Conservation (phyloP, 2,888 invertebrate species). For the Athrips mouffetella region DNA sequence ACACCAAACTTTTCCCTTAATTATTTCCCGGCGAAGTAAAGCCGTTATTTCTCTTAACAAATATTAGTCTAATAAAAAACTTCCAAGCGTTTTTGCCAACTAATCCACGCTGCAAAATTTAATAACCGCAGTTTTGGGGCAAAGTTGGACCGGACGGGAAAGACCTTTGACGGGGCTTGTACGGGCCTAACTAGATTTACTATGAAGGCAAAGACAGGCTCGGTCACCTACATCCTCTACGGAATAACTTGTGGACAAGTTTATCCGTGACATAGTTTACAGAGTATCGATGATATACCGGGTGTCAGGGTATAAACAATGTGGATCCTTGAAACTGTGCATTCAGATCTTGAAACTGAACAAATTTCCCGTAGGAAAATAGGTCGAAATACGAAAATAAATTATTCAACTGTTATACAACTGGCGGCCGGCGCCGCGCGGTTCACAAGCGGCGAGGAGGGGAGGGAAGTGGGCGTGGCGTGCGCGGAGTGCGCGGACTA, state of each 20-base stretch:
- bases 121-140: constrained; percentile 39
- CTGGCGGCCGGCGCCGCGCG: too few relatives aligned
- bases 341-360: too few relatives aligned
- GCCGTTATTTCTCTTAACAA: constrained; percentile 1
- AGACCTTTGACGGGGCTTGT: constrained; percentile 39
- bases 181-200: constrained; percentile 46
- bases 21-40: constrained; percentile 8
- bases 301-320: too few relatives aligned
- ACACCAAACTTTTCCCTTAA: constrained; percentile 2
- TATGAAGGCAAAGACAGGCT: constrained; percentile 44
- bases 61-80: constrained; percentile 8
- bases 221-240: constrained; percentile 25
- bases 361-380: too few relatives aligned
- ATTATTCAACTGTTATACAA: too few relatives aligned
- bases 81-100: constrained; percentile 9
- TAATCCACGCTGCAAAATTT: constrained; percentile 31
- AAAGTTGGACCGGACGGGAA: constrained; percentile 27
- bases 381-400: too few relatives aligned
- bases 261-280: constrained; percentile 10
- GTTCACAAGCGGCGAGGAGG: too few relatives aligned
- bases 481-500: too few relatives aligned
- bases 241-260: constrained; percentile 44
- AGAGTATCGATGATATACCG: constrained; percentile 7
- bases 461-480: too few relatives aligned
- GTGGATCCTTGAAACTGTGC: too few relatives aligned